Evolutionary conservation across 2,888 invertebrate genomes (phyloP).

Genomic region (Cactoblastis cactorum): DNA sequence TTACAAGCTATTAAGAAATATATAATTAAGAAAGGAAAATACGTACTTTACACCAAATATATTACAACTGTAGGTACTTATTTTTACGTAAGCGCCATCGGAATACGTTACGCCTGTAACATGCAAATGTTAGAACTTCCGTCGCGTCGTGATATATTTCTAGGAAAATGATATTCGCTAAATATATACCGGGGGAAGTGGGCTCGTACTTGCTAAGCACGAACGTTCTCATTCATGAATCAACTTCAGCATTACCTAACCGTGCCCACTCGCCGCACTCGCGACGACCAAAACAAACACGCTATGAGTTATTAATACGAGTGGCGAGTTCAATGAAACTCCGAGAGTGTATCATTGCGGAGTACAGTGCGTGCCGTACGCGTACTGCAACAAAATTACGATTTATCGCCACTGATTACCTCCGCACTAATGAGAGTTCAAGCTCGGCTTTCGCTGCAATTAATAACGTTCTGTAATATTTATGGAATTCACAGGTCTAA

Average conservation of each 20-base stretch:
- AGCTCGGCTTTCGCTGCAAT: constrained; percentile 44
- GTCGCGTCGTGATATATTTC: constrained; percentile 70
- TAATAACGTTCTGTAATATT: constrained; percentile 47
- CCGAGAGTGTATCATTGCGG: constrained; percentile 54
- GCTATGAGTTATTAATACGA: constrained; percentile 75
- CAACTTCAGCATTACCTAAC: constrained; percentile 76
- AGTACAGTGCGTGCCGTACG: constrained; percentile 30
- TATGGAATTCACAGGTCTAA: constrained; percentile 43
- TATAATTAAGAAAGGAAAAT: too few relatives aligned
- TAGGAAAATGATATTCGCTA: constrained; percentile 66
- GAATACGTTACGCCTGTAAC: constrained; percentile 39
- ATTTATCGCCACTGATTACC: constrained; percentile 42
- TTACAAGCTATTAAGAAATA: too few relatives aligned
- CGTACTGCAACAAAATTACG: constrained; percentile 33
- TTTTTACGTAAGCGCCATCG: constrained; percentile 22
- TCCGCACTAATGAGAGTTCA: constrained; percentile 40
- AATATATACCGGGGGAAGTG: constrained; percentile 56
- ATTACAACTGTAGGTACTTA: background rate
- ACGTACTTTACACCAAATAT: background rate
- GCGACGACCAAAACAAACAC: constrained; percentile 68
- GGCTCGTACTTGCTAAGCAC: constrained; percentile 48
- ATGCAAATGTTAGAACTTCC: constrained; percentile 59
- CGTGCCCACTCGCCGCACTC: constrained; percentile 30
- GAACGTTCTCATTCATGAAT: constrained; percentile 75
- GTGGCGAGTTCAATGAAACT: constrained; percentile 74